phyloP scores from a whole-genome alignment of 1,140 invertebrate genomes.

The Atta cephalotes region DNA sequence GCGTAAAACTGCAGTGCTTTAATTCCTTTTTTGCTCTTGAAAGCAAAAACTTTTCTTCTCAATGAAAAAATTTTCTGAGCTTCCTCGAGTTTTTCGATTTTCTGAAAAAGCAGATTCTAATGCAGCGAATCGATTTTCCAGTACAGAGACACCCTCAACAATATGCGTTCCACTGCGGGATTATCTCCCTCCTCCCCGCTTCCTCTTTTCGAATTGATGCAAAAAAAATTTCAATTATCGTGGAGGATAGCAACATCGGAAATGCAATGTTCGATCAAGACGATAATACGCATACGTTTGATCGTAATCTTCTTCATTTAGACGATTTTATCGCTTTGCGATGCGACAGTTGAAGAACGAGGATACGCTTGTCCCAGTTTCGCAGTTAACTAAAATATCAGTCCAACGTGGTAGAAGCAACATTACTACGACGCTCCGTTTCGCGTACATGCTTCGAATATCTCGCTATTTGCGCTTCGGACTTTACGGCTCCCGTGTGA shows the following conservation, averaged over 20 bases:
- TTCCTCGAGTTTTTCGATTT: slow-evolving; percentile 9
- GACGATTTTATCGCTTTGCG: slow-evolving; percentile 40
- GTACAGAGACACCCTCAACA: slow-evolving; percentile 22
- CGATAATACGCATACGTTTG: slow-evolving; percentile 16
- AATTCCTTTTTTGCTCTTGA: not conserved
- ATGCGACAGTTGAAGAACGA: slow-evolving; percentile 50
- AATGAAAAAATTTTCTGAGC: slow-evolving; percentile 10
- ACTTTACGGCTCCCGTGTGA: slow-evolving; percentile 81
- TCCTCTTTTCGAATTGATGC: not conserved
- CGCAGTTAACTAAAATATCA: slow-evolving; percentile 78
- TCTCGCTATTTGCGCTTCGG: slow-evolving; percentile 79
- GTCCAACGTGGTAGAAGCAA: slow-evolving; percentile 48
- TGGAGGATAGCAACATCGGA: not conserved
- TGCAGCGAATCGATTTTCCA: slow-evolving; percentile 27
- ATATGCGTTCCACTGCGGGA: slow-evolving; percentile 42
- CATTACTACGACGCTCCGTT: slow-evolving; percentile 32
- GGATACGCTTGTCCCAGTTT: slow-evolving; percentile 71
- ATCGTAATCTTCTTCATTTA: slow-evolving; percentile 41
- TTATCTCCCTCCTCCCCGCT: not conserved
- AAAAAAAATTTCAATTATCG: slow-evolving; percentile 28
- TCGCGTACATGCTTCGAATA: slow-evolving; percentile 79
- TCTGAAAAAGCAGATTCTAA: slow-evolving; percentile 13
- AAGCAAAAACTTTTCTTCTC: not conserved
- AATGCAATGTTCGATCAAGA: slow-evolving; percentile 1
- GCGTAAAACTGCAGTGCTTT: not conserved